Conservation (phyloP, 2,888 invertebrate genomes). For the Melanotus villosus region DNA sequence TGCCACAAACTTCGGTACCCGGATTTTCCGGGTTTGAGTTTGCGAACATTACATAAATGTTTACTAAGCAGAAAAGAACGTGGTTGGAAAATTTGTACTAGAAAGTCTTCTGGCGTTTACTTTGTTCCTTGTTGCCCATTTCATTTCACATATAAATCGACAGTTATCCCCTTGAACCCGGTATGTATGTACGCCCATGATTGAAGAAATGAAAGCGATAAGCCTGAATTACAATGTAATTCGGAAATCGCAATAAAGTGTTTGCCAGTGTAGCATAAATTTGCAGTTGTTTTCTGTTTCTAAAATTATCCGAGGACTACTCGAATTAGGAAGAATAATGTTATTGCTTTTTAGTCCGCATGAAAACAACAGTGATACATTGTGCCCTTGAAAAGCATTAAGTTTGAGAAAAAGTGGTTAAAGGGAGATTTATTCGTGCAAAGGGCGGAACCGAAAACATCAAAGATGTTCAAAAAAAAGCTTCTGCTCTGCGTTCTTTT, state of each 20-base stretch:
- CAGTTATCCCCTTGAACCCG: neutral
- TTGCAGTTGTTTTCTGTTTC: constrained; percentile 6
- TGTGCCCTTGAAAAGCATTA: constrained; percentile 26
- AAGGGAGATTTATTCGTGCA: constrained; percentile 23
- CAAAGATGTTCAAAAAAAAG: constrained; percentile 30
- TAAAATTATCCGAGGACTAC: constrained; percentile 15
- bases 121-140: constrained; percentile 12
- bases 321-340: constrained; percentile 30
- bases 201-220: neutral
- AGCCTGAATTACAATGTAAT: neutral
- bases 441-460: constrained; percentile 25
- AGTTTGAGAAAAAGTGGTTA: constrained; percentile 24
- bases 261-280: neutral
- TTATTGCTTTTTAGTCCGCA: constrained; percentile 16
- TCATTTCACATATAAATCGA: constrained; percentile 8
- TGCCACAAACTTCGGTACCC: constrained; percentile 2
- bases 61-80: constrained; percentile 50
- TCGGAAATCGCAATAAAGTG: neutral
- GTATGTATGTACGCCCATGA: constrained; percentile 4
- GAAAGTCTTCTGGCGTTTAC: constrained; percentile 29
- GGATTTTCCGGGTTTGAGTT: constrained; percentile 21
- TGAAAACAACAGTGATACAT: constrained; percentile 34
- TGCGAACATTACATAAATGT: constrained; percentile 48
- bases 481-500: constrained; percentile 5
- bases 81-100: constrained; percentile 46